Evolutionary conservation across 2,797 vertebrate genomes (phyloP).

Genomic region (Megalops cyprinoides): DNA sequence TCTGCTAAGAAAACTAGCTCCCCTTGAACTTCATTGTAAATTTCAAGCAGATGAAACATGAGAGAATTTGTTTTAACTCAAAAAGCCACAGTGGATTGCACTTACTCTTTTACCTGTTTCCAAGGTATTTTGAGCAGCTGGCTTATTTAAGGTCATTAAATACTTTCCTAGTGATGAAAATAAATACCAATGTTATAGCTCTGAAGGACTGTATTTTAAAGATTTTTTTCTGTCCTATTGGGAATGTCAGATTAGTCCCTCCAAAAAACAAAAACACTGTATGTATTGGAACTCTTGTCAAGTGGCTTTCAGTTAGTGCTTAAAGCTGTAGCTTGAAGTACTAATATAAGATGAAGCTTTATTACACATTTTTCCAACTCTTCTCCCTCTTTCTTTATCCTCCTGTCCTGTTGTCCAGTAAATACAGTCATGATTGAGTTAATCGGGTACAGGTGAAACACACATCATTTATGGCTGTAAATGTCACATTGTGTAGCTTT

Average conservation of each 20-base stretch:
- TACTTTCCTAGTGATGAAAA: conserved; percentile 26
- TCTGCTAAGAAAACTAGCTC: too few species aligned
- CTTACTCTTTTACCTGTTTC: conserved; percentile 34
- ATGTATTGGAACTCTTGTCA: too few species aligned
- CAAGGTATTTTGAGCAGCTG: conserved; percentile 36
- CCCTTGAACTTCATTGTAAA: too few species aligned
- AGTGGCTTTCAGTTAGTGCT: too few species aligned
- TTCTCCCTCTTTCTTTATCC: background rate
- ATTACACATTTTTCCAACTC: conserved; percentile 17
- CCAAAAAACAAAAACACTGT: too few species aligned
- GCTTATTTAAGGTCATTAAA: conserved; percentile 50
- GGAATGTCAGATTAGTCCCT: conserved; percentile 45
- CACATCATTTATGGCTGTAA: too few species aligned
- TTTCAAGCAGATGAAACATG: too few species aligned
- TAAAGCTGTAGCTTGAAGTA: too few species aligned
- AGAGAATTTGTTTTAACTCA: too few species aligned
- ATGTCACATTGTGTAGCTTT: too few species aligned
- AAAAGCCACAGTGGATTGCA: conserved; percentile 12
- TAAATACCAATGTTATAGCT: conserved; percentile 33
- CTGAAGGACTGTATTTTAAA: conserved; percentile 42
- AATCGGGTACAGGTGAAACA: background rate
- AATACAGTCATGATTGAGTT: too few species aligned
- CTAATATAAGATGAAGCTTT: conserved; percentile 37
- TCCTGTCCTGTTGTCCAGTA: background rate
- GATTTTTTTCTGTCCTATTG: conserved; percentile 50